A percentile compares a stretch with the other conserved stretches of the same genome.
Evolutionary conservation across 1,140 invertebrate species (phyloP).

Genomic region (Drosophila virilis): DNA sequence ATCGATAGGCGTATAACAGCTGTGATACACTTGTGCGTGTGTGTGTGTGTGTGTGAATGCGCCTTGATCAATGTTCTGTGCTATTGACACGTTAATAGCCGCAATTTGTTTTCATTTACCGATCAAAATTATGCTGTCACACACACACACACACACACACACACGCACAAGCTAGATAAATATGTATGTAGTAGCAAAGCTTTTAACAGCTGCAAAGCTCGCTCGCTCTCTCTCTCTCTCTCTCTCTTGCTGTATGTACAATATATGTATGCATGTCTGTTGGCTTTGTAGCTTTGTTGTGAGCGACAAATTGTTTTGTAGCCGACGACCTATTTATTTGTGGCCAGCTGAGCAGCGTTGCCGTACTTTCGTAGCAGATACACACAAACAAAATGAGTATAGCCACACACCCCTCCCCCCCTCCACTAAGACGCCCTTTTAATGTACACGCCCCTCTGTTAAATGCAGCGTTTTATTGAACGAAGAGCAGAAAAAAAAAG

Average conservation of each 20-base stretch:
- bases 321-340: slow-evolving; percentile 50
- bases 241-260: slow-evolving; percentile 6
- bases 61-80: slow-evolving; percentile 42
- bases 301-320: slow-evolving; percentile 52
- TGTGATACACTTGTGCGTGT: neutral
- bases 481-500: too few species aligned
- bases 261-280: too few species aligned
- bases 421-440: slow-evolving; percentile 1
- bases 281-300: slow-evolving; percentile 40
- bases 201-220: slow-evolving; percentile 36
- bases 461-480: neutral
- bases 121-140: slow-evolving; percentile 36
- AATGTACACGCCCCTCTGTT: neutral
- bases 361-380: slow-evolving; percentile 15
- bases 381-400: neutral
- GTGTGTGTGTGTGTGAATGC: neutral
- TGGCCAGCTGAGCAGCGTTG: slow-evolving; percentile 21
- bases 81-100: slow-evolving; percentile 50
- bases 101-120: slow-evolving; percentile 47
- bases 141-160: slow-evolving; percentile 21
- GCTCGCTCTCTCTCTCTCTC: slow-evolving; percentile 17
- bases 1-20: slow-evolving; percentile 3
- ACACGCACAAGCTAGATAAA: slow-evolving; percentile 25
- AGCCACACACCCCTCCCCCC: neutral
- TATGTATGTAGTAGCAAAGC: slow-evolving; percentile 18